phyloP scores from a whole-genome alignment of 2,888 invertebrate genomes.

The Platerodrilus igneus region DNA sequence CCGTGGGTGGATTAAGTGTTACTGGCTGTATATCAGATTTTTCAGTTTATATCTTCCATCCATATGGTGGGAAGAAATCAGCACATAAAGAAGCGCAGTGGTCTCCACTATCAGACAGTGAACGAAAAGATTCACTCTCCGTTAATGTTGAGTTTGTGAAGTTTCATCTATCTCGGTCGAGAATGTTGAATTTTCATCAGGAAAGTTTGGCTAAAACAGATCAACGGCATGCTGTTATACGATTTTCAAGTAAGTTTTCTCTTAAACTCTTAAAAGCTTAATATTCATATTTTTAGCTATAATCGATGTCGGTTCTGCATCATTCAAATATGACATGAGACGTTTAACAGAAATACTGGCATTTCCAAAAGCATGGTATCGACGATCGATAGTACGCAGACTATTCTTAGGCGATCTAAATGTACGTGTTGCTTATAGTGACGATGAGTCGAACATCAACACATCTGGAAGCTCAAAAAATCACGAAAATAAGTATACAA shows the following conservation, averaged over 20 bases:
- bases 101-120: constrained; percentile 81
- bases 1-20: constrained; percentile 84
- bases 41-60: constrained; percentile 97
- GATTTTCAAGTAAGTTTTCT: constrained; percentile 74
- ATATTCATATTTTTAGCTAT: no score
- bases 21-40: constrained; percentile 96
- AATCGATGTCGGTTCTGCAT: constrained; percentile 91
- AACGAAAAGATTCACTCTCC: constrained; percentile 91
- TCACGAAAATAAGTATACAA: constrained; percentile 21
- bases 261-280: neutral
- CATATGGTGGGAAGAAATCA: constrained; percentile 88
- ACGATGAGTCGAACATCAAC: constrained; percentile 34
- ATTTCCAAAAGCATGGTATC: constrained; percentile 98
- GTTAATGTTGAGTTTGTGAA: constrained; percentile 97
- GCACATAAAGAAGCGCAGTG: constrained; percentile 76
- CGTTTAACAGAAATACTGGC: constrained; percentile 93
- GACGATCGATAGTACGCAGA: constrained; percentile 85
- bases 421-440: constrained; percentile 46
- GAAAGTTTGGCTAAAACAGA: constrained; percentile 54
- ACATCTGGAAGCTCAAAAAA: constrained; percentile 22
- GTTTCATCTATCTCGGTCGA: constrained; percentile 86
- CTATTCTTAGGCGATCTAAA: constrained; percentile 92
- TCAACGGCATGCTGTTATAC: constrained; percentile 78
- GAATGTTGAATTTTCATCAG: constrained; percentile 78
- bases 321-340: constrained; percentile 98